Evolutionary conservation across 2,888 invertebrate genomes (phyloP), one percentile per base, ranked within the genome.

Genomic region (Ichneumon xanthorius): DNA sequence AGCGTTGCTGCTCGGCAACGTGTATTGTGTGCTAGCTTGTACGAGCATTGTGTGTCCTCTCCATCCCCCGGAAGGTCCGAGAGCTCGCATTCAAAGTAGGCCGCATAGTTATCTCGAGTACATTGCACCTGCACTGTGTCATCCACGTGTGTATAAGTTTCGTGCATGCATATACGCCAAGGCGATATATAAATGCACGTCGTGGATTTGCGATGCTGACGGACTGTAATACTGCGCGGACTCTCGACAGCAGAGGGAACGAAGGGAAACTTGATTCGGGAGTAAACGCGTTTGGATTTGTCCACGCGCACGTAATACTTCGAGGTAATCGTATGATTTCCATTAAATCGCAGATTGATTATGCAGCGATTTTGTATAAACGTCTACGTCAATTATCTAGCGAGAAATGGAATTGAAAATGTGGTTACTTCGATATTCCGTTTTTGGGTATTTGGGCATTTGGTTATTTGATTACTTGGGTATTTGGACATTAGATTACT

Each of bases 51-150:
- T 81, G 68, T 45, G 45, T 9, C 16, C 45, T 22, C 68, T 16
- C 30, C 50, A 48, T 45, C 63, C 63, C 48, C 55, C 22, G 61
- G 40, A 81, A 78, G 61, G 67, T n/a, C 72, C 37, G 63, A 55
- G 61, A 53, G 67, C 65, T 48, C 37, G 48, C 40, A 76, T 63
- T 45, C 80, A 53, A 77, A 82, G 82, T 85, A 85, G 82, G 82
- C 85, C 67, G 67, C 76, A 45, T 72, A 67, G 85, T 82, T 82
- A 80, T 85, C 80, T 76, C 85, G 72, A 80, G 85, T 76, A 50
- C 72, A 72, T 79, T 82, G 63, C 82, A 79, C 82, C 75, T 70
- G 37, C 40, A 63, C 22, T 70, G 22, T 63, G 26, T 65, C n/a
- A 37, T 37, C 14, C 19, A 30, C 37, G 48, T 22, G 14, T 63